Evolutionary conservation across 2,797 vertebrate species (phyloP).

Genomic region (Poecilia wingei): DNA sequence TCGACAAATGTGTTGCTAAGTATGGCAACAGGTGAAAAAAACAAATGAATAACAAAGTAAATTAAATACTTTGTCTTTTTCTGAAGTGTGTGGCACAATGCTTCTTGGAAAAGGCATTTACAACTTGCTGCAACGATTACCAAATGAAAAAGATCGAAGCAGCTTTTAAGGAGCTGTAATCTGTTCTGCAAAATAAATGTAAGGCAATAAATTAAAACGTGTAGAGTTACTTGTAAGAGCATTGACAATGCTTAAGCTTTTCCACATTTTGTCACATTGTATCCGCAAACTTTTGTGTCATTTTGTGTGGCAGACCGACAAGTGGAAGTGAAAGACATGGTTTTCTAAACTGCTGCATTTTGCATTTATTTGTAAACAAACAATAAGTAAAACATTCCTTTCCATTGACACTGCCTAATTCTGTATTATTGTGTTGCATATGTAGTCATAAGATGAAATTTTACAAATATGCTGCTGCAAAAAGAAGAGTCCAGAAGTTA

Average conservation of each 20-base stretch:
- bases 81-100: slow-evolving; percentile 9
- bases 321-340: not conserved
- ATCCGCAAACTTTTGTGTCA: not conserved
- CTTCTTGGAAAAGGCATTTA: slow-evolving; percentile 16
- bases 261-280: not conserved
- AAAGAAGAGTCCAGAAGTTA: not conserved
- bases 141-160: not conserved
- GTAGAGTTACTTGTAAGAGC: not conserved
- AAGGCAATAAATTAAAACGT: not conserved
- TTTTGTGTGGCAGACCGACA: not conserved
- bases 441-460: not conserved
- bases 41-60: slow-evolving; percentile 12
- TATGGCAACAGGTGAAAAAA: slow-evolving; percentile 24
- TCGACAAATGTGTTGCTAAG: slow-evolving; percentile 23
- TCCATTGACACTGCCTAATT: not conserved
- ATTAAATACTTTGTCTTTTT: slow-evolving; percentile 19
- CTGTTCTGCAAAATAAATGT: not conserved
- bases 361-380: not conserved
- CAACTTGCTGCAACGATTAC: not conserved
- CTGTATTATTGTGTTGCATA: not conserved
- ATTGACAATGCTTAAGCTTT: not conserved
- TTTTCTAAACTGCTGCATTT: not conserved
- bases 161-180: not conserved
- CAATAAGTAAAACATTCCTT: not conserved
- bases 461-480: not conserved